Percentiles rank a stretch among this genome's conserved stretches.
These are phyloP conservation scores for Elysia chlorotica DNA, from an alignment of 1,140 invertebrate species.

Conservation along the genomic window DNA sequence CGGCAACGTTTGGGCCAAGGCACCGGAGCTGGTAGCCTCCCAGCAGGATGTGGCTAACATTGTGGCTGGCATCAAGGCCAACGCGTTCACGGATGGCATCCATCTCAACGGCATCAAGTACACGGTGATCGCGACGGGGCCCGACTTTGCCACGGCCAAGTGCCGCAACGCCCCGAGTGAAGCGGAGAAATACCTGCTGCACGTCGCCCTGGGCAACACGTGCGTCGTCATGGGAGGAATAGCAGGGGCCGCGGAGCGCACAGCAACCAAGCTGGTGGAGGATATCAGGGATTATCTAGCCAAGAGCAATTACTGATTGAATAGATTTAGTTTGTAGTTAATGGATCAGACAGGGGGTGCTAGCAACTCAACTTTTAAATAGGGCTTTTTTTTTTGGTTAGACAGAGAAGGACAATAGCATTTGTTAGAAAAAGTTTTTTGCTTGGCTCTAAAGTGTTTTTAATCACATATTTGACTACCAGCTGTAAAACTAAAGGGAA, in stretches of 20 bases:
- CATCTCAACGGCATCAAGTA: constrained; percentile 7
- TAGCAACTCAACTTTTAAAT: no score
- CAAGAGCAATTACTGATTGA: no score
- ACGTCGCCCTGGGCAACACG: constrained; percentile 11
- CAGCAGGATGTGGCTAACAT: constrained; percentile 13
- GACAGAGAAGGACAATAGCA: no score
- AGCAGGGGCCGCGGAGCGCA: constrained; percentile 9
- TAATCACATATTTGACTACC: no score
- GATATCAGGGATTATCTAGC: constrained; percentile 14
- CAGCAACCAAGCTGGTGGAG: constrained; percentile 8
- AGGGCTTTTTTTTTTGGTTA: no score
- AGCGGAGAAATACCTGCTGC: constrained; percentile 10
- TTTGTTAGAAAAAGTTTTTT: no score
- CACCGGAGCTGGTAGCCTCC: constrained; percentile 1
- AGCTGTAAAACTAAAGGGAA: no score
- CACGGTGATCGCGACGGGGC: neutral
- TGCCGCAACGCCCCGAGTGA: constrained; percentile 2
- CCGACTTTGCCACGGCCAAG: constrained; percentile 16
- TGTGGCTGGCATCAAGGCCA: neutral
- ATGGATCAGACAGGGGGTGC: no score
- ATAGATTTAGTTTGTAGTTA: no score
- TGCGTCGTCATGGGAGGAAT: constrained; percentile 20
- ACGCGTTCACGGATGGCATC: constrained; percentile 1
- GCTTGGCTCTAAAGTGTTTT: no score
- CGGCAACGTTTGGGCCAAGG: neutral